These are phyloP conservation scores for Peromyscus leucopus DNA, from an alignment of 2,113 vertebrate species.

Conservation along the genomic window DNA sequence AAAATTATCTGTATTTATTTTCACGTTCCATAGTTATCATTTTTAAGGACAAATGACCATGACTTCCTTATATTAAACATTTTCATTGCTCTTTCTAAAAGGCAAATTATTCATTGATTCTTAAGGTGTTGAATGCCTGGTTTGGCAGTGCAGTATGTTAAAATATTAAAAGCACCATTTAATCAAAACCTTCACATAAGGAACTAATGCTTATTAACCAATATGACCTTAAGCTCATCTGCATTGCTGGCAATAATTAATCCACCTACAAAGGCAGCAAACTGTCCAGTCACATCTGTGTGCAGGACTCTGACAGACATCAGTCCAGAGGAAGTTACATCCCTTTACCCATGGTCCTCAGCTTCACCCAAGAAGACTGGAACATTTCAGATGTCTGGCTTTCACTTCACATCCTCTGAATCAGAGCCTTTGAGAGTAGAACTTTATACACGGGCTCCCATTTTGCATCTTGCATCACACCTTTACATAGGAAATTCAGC, in stretches of 20 bases:
- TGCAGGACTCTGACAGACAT: not conserved
- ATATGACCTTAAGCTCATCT: conserved; percentile 59
- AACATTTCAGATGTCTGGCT: not conserved
- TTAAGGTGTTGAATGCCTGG: conserved; percentile 57
- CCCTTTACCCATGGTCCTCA: conserved; percentile 3
- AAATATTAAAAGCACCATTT: conserved; percentile 72
- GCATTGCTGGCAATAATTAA: conserved; percentile 41
- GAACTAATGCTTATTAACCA: conserved; percentile 63
- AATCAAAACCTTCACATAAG: conserved; percentile 58
- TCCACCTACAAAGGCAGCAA: conserved; percentile 24
- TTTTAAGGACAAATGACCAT: conserved; percentile 38
- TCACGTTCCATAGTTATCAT: conserved; percentile 31
- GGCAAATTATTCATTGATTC: conserved; percentile 76
- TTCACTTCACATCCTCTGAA: not conserved
- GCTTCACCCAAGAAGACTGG: not conserved
- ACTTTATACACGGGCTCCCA: not conserved
- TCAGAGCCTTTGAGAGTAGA: not conserved
- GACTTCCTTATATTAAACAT: conserved; percentile 57
- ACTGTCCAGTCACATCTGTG: not conserved
- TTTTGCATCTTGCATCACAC: not conserved
- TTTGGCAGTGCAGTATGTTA: not conserved
- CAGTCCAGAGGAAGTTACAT: not conserved
- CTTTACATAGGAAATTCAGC: not conserved
- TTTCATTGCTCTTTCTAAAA: conserved; percentile 65
- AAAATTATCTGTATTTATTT: conserved; percentile 46